phyloP scores from a whole-genome alignment of 2,113 vertebrate genomes.

The Coreoperca whiteheadi region DNA sequence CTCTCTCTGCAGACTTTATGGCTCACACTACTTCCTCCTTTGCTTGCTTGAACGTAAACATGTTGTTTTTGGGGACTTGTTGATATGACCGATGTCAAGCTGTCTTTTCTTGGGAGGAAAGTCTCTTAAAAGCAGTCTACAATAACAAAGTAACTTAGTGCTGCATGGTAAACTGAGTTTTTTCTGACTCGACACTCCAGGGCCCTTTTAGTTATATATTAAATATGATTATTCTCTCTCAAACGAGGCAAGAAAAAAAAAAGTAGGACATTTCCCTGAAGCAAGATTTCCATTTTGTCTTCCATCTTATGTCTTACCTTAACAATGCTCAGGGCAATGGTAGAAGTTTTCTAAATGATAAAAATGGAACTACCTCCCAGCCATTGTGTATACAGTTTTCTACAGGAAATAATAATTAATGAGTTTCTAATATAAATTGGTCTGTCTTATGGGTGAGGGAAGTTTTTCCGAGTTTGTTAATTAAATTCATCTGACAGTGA shows the following conservation, averaged over 20 bases:
- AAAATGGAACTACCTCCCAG: conserved; percentile 55
- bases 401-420: conserved; percentile 71
- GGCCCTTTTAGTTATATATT: conserved; percentile 41
- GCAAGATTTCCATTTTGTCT: conserved; percentile 55
- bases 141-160: background rate
- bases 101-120: background rate
- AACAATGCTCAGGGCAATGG: conserved; percentile 45
- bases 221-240: conserved; percentile 48
- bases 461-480: conserved; percentile 59
- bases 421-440: conserved; percentile 52
- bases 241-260: conserved; percentile 46
- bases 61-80: background rate
- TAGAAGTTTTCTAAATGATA: conserved; percentile 55
- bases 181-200: conserved; percentile 25
- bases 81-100: background rate
- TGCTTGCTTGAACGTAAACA: background rate
- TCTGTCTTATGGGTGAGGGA: conserved; percentile 35
- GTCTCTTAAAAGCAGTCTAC: background rate
- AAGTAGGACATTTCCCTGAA: conserved; percentile 55
- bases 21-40: background rate
- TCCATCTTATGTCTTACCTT: conserved; percentile 61
- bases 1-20: background rate
- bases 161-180: conserved; percentile 31
- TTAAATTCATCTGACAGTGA: conserved; percentile 44
- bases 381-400: conserved; percentile 47